Percentiles rank a stretch among this genome's conserved stretches.
phyloP scores from a whole-genome alignment of 1,140 invertebrate genomes.

The Eciton burchellii region DNA sequence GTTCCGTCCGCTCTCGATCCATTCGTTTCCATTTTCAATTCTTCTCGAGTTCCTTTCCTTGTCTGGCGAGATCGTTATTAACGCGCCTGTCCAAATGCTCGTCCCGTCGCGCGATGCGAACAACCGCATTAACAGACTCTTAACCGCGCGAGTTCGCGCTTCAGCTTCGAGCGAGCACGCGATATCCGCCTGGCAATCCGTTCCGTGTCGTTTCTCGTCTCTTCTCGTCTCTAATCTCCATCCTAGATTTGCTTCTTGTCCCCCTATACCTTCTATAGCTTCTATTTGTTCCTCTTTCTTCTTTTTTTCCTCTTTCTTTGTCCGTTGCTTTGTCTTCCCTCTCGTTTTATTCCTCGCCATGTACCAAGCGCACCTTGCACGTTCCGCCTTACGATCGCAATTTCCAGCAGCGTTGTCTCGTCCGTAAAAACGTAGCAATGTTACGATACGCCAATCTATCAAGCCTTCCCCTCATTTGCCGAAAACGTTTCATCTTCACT shows the following conservation, averaged over 20 bases:
- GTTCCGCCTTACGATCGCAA: conserved; percentile 6
- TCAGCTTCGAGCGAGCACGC: too few relatives aligned
- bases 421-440: conserved; percentile 43
- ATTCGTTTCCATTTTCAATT: too few relatives aligned
- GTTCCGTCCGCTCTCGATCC: too few relatives aligned
- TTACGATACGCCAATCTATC: conserved; percentile 49
- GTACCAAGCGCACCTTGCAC: neutral
- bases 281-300: conserved; percentile 8
- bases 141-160: too few relatives aligned
- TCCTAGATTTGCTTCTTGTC: conserved; percentile 24
- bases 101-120: too few relatives aligned
- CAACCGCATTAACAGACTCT: too few relatives aligned
- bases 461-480: conserved; percentile 30
- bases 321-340: conserved; percentile 28
- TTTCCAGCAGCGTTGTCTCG: conserved; percentile 19
- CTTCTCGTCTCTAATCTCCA: conserved; percentile 19
- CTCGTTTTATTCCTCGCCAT: conserved; percentile 6
- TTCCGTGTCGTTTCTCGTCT: conserved; percentile 5
- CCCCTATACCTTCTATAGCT: conserved; percentile 16
- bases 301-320: neutral
- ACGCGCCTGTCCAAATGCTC: too few relatives aligned
- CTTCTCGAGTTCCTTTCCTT: too few relatives aligned
- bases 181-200: conserved; percentile 40
- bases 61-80: too few relatives aligned
- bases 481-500: conserved; percentile 32